Percentiles rank a stretch among this genome's conserved stretches.
Evolutionary conservation across 2,113 vertebrate genomes (phyloP).

Genomic region (Cephalopholis sonnerati): DNA sequence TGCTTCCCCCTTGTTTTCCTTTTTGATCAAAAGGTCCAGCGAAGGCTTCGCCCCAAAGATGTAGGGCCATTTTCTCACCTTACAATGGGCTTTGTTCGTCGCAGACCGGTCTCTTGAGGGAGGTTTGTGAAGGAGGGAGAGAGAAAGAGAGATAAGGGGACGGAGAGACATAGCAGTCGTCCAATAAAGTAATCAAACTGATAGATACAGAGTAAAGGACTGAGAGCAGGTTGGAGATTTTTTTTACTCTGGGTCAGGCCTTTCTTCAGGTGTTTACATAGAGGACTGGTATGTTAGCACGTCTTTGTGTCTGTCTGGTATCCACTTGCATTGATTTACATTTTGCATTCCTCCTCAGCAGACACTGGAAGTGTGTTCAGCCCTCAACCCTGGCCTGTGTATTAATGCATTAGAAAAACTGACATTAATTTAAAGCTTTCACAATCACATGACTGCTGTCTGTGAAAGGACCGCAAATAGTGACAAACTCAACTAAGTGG

Average conservation of each 20-base stretch:
- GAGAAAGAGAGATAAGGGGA: background rate
- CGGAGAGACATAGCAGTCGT: background rate
- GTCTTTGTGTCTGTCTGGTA: background rate
- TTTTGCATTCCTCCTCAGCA: background rate
- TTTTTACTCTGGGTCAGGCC: background rate
- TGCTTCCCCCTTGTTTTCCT: constrained; percentile 27
- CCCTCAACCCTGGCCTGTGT: too few species aligned
- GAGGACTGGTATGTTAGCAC: background rate
- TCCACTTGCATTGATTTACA: background rate
- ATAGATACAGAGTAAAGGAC: background rate
- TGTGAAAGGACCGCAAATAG: background rate
- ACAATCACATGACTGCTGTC: background rate
- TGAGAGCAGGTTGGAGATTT: background rate
- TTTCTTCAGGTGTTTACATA: constrained; percentile 27
- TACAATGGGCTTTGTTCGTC: constrained; percentile 27
- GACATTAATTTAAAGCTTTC: too few species aligned
- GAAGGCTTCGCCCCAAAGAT: constrained; percentile 34
- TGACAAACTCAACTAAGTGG: too few species aligned
- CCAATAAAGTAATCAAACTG: constrained; percentile 26
- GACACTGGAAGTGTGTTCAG: background rate
- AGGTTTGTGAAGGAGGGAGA: background rate
- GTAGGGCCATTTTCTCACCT: constrained; percentile 43
- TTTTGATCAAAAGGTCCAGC: constrained; percentile 26
- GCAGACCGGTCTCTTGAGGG: background rate
- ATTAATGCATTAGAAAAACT: too few species aligned